Conservation (phyloP, 2,888 invertebrate genomes). For the Furcula furcula region DNA sequence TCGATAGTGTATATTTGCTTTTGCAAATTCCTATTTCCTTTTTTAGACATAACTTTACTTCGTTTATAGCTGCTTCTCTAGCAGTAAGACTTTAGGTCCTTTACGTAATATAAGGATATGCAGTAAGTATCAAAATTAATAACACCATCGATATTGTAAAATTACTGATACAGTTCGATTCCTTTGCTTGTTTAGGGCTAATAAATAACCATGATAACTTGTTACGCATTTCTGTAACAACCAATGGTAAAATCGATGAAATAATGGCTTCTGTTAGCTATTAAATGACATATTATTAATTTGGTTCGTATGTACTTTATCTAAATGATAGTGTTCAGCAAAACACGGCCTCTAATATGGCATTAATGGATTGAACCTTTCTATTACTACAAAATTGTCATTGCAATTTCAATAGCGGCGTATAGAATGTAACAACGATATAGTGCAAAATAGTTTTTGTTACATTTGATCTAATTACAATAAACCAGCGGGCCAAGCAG, state of each 20-base stretch:
- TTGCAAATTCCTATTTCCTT: too few species aligned
- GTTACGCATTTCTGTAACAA: slow-evolving; percentile 18
- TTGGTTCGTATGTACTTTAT: slow-evolving; percentile 23
- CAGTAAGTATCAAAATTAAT: slow-evolving; percentile 27
- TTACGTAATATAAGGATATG: slow-evolving; percentile 6
- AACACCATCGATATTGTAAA: slow-evolving; percentile 33
- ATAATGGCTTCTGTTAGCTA: slow-evolving; percentile 21
- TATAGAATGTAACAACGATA: too few species aligned
- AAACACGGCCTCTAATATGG: slow-evolving; percentile 14
- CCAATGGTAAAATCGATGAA: slow-evolving; percentile 18
- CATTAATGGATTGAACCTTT: neutral
- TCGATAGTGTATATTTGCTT: too few species aligned
- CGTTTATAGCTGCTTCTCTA: too few species aligned
- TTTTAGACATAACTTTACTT: too few species aligned
- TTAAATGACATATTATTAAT: slow-evolving; percentile 29
- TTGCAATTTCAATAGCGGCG: too few species aligned
- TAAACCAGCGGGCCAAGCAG: too few species aligned
- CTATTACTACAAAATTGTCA: too few species aligned
- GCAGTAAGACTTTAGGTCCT: too few species aligned
- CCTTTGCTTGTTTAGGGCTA: slow-evolving; percentile 26
- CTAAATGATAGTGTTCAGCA: slow-evolving; percentile 17
- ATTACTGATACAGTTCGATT: slow-evolving; percentile 31
- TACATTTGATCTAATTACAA: too few species aligned
- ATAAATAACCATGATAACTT: slow-evolving; percentile 28
- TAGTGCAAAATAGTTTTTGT: too few species aligned